Conservation (phyloP, 2,113 vertebrate species). For the Oostethus manadensis region DNA sequence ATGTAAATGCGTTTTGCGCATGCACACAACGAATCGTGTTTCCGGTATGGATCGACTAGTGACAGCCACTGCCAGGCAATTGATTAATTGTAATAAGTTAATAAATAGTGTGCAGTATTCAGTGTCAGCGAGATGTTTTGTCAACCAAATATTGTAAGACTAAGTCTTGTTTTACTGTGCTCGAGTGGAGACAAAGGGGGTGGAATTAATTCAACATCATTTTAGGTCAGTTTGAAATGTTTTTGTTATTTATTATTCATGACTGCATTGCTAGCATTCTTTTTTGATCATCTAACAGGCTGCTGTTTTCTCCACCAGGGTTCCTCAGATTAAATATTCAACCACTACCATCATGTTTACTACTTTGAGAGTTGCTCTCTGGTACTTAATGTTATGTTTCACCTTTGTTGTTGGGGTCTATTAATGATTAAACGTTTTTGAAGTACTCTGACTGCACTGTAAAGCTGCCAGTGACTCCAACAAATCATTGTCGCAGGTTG, state of each 20-base stretch:
- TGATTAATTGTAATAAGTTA: no score
- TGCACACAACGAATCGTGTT: no score
- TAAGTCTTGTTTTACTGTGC: slow-evolving; percentile 10
- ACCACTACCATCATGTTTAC: slow-evolving; percentile 3
- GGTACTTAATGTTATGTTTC: slow-evolving; percentile 25
- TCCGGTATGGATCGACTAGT: no score
- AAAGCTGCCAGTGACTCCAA: slow-evolving; percentile 14
- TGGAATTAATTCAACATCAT: slow-evolving; percentile 4
- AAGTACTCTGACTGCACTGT: slow-evolving; percentile 14
- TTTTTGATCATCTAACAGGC: slow-evolving; percentile 9
- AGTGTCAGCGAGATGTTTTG: slow-evolving; percentile 1
- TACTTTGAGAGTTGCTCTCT: slow-evolving; percentile 13
- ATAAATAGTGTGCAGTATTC: background rate
- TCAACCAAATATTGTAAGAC: slow-evolving; percentile 18
- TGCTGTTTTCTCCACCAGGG: slow-evolving; percentile 4
- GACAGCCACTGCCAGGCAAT: no score
- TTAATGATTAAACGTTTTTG: slow-evolving; percentile 30
- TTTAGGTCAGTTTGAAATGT: slow-evolving; percentile 4
- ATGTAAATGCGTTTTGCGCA: no score
- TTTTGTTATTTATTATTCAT: slow-evolving; percentile 20
- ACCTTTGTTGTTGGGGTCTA: slow-evolving; percentile 17
- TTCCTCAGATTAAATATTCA: slow-evolving; percentile 11
- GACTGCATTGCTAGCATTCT: slow-evolving; percentile 3
- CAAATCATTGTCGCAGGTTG: slow-evolving; percentile 13
- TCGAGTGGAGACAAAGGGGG: slow-evolving; percentile 7